These are phyloP conservation scores for Mobula birostris DNA, from an alignment of 2,113 vertebrate species.

Conservation along the genomic window DNA sequence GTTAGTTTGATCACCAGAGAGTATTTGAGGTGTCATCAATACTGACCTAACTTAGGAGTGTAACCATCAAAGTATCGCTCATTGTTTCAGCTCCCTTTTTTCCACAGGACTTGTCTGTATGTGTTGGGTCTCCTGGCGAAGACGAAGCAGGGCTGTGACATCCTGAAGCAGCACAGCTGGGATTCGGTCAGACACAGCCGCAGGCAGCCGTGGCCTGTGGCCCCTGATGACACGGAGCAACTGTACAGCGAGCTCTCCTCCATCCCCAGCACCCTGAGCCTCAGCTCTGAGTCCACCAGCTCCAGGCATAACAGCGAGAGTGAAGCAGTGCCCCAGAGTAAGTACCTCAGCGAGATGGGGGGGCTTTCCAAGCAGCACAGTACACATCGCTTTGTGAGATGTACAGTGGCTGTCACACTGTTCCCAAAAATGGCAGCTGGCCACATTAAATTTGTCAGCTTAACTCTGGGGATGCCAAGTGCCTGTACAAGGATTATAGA, in stretches of 20 bases:
- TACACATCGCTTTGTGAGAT: neutral
- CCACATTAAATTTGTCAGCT: neutral
- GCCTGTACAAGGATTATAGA: too few relatives aligned
- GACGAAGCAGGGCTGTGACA: conserved; percentile 91
- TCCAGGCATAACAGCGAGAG: conserved; percentile 97
- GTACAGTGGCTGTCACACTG: neutral
- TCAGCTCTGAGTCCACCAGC: conserved; percentile 91
- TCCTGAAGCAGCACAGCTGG: conserved; percentile 87
- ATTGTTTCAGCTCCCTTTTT: neutral
- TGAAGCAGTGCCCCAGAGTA: conserved; percentile 87
- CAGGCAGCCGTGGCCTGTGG: conserved; percentile 86
- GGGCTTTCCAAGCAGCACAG: neutral
- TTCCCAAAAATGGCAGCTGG: neutral
- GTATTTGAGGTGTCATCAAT: too few relatives aligned
- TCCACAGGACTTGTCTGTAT: conserved; percentile 81
- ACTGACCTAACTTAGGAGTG: neutral
- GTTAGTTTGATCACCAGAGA: too few relatives aligned
- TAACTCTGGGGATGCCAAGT: neutral
- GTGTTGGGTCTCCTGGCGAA: conserved; percentile 89
- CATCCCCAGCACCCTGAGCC: conserved; percentile 70
- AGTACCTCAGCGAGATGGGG: conserved; percentile 42
- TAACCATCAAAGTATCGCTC: neutral
- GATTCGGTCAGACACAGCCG: conserved; percentile 90
- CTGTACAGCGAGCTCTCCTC: conserved; percentile 71
- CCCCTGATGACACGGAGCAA: conserved; percentile 86